Conservation (phyloP, 2,888 invertebrate species). For the Tholera decimalis region DNA sequence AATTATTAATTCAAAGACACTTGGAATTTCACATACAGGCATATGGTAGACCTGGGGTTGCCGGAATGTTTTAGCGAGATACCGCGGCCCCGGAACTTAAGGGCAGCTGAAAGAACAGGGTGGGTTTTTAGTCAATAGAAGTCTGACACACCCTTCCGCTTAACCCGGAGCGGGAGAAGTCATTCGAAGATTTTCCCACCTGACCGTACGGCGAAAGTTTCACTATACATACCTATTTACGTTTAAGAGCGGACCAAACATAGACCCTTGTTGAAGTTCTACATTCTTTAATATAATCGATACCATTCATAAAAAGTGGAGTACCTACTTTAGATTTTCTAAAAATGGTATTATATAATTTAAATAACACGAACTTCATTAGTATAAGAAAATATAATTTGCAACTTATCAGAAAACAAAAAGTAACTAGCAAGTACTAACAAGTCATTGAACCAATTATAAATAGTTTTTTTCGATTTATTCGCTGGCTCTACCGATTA, state of each 20-base stretch:
- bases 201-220: no score
- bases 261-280: neutral
- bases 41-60: no score
- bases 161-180: no score
- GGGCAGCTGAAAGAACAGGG: no score
- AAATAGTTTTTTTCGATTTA: conserved; percentile 55
- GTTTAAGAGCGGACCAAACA: neutral
- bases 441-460: conserved; percentile 62
- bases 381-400: neutral
- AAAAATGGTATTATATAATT: neutral
- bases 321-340: neutral
- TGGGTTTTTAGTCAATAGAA: no score
- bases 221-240: no score
- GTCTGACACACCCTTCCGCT: no score
- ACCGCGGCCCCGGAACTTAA: no score
- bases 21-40: neutral
- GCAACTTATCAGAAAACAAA: conserved; percentile 23
- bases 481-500: conserved; percentile 46
- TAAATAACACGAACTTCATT: conserved; percentile 1
- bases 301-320: neutral
- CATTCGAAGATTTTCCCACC: no score
- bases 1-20: neutral
- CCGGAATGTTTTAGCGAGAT: no score
- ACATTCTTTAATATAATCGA: no score
- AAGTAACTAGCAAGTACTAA: conserved; percentile 26